Percentiles rank a stretch among this genome's conserved stretches.
These are phyloP conservation scores for Unio delphinus DNA, from an alignment of 2,888 invertebrate species.

Conservation along the genomic window DNA sequence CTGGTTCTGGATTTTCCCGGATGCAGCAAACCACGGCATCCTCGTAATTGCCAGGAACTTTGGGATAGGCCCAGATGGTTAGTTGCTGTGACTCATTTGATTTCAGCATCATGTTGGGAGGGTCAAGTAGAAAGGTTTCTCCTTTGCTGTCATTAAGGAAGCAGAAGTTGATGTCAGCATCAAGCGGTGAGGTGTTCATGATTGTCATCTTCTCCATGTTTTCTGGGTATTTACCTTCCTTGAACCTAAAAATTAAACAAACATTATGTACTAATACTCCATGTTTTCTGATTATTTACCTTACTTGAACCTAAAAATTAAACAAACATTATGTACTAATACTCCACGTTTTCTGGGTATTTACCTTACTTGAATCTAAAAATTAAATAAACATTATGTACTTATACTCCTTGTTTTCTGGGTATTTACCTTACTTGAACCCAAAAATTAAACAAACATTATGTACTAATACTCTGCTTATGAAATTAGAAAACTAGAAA, in stretches of 20 bases:
- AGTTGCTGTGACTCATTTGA: slow-evolving; percentile 68
- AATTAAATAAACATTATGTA: not conserved
- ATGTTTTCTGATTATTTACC: slow-evolving; percentile 70
- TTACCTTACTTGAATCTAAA: slow-evolving; percentile 65
- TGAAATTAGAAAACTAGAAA: too few species aligned
- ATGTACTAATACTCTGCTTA: too few species aligned
- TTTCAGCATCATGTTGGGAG: slow-evolving; percentile 68
- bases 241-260: slow-evolving; percentile 46
- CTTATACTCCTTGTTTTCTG: too few species aligned
- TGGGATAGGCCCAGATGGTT: slow-evolving; percentile 71
- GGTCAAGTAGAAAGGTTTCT: slow-evolving; percentile 70
- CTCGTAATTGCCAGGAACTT: slow-evolving; percentile 64
- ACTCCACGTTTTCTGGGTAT: slow-evolving; percentile 70
- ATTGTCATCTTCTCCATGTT: slow-evolving; percentile 69
- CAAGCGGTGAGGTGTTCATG: slow-evolving; percentile 69
- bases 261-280: slow-evolving; percentile 36
- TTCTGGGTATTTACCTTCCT: slow-evolving; percentile 69
- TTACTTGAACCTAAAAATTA: slow-evolving; percentile 60
- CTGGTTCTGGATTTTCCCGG: slow-evolving; percentile 71
- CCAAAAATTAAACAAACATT: too few species aligned
- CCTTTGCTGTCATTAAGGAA: slow-evolving; percentile 69
- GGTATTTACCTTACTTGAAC: too few species aligned
- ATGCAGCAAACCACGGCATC: slow-evolving; percentile 71
- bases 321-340: not conserved
- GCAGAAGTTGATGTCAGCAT: slow-evolving; percentile 70